phyloP scores from a whole-genome alignment of 1,140 invertebrate species.

The Archegozetes longisetosus region DNA sequence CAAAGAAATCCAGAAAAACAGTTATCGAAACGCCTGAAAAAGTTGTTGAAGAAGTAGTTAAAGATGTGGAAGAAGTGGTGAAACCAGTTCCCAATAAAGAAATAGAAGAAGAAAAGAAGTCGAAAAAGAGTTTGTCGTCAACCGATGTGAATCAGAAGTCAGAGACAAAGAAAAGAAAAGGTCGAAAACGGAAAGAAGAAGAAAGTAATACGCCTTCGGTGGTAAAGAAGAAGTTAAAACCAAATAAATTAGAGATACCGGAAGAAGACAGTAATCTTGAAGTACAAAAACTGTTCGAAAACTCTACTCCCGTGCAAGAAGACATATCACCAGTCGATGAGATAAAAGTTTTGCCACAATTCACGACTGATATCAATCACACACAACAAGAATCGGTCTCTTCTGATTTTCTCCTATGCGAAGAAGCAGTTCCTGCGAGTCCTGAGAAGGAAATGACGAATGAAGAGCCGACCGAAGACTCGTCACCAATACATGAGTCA shows the following conservation, averaged over 20 bases:
- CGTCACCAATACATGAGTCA: background rate
- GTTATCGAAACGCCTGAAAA: background rate
- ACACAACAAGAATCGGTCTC: too few relatives aligned
- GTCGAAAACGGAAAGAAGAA: background rate
- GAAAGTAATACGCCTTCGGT: background rate
- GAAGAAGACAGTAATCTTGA: slow-evolving; percentile 2
- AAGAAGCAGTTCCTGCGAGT: slow-evolving; percentile 50
- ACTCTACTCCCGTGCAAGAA: slow-evolving; percentile 8
- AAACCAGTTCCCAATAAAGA: too few relatives aligned
- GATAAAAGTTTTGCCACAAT: slow-evolving; percentile 15
- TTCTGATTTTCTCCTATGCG: slow-evolving; percentile 44
- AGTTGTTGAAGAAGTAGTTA: background rate
- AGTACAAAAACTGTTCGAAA: background rate
- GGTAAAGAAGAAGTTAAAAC: background rate
- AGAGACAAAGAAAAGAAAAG: background rate
- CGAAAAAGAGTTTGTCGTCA: too few relatives aligned
- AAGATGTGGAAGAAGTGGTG: background rate
- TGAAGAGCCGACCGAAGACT: background rate
- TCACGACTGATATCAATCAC: background rate
- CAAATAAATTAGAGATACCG: background rate
- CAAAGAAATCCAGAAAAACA: background rate
- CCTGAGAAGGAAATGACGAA: slow-evolving; percentile 12
- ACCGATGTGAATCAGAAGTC: background rate
- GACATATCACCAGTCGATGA: slow-evolving; percentile 23
- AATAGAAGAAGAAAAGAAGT: too few relatives aligned